These are phyloP conservation scores for Proisotoma minuta DNA, from an alignment of 2,888 invertebrate genomes.

Conservation along the genomic window DNA sequence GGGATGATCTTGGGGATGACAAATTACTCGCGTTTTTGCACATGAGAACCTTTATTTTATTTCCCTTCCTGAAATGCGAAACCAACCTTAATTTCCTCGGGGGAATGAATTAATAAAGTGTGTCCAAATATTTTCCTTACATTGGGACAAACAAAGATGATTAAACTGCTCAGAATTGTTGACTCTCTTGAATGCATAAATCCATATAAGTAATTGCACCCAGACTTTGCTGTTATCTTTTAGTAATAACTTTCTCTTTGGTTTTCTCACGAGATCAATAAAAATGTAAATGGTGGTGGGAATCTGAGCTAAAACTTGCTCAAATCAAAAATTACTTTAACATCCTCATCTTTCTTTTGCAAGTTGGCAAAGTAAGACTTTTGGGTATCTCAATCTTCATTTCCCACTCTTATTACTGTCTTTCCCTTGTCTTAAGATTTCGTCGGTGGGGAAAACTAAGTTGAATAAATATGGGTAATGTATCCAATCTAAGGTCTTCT, in stretches of 20 bases:
- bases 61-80: too few species aligned
- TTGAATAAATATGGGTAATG: constrained; percentile 7
- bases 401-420: constrained; percentile 22
- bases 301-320: neutral
- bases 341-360: constrained; percentile 12
- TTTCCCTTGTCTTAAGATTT: neutral
- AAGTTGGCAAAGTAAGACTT: constrained; percentile 18
- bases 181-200: neutral
- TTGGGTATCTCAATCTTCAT: constrained; percentile 38
- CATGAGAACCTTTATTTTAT: too few species aligned
- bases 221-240: constrained; percentile 4
- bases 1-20: too few species aligned
- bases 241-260: constrained; percentile 11
- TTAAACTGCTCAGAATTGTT: too few species aligned
- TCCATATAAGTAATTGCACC: neutral
- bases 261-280: constrained; percentile 32
- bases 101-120: too few species aligned
- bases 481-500: constrained; percentile 4
- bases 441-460: too few species aligned
- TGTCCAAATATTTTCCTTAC: too few species aligned
- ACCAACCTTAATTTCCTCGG: too few species aligned
- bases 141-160: too few species aligned
- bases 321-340: constrained; percentile 28
- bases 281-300: constrained; percentile 33
- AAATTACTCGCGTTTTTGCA: too few species aligned